Evolutionary conservation across 2,113 vertebrate species (phyloP), one percentile per base, ranked within the genome.

Genomic region (Pterocles gutturalis): DNA sequence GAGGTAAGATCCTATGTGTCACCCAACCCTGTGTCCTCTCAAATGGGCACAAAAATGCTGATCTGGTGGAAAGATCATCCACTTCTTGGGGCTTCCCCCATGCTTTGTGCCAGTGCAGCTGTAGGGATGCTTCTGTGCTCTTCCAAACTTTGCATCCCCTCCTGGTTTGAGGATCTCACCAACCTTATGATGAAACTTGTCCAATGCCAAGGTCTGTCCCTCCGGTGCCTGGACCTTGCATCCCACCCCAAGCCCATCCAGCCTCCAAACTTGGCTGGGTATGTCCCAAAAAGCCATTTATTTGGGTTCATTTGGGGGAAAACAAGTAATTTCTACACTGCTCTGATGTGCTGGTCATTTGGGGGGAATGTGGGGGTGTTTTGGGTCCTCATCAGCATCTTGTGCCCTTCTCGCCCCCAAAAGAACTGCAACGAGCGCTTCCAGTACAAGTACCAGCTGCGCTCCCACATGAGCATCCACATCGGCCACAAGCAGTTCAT

Each of bases 381-480:
- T 48, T 46, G 26, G 31, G 24, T 58, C 12, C 33, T 87, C 22
- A 5, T 33, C 46, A 86, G 1, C 38, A 45, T 10, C 43, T 78
- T 36, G 0, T 58, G 5, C 24, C 11, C 38, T 5, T 60, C 38
- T 66, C 0, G 0, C 17, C 16, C 34, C 34, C 48, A 1, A 0
- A 97, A 99, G 99, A 99, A 99, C 98, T 99, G 99, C 96, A 99
- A 98, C 1, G 99, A 99, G 94, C 98, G 99, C 33, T 99, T 99
- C 98, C 98, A 98, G 98, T 99, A 99, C 95, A 98, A 98, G 78
- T 99, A 99, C 95, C 98, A 99, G 96, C 98, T 99, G 72, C 98
- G 98, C 11, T 98, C 98, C 31, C 98, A 99, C 96, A 98, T 99
- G 98, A 99, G 98, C 91, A 98, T 99, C 96, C 98, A 99, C 97